phyloP scores from a whole-genome alignment of 1,140 invertebrate species.

The Ceratosolen fusciceps region DNA sequence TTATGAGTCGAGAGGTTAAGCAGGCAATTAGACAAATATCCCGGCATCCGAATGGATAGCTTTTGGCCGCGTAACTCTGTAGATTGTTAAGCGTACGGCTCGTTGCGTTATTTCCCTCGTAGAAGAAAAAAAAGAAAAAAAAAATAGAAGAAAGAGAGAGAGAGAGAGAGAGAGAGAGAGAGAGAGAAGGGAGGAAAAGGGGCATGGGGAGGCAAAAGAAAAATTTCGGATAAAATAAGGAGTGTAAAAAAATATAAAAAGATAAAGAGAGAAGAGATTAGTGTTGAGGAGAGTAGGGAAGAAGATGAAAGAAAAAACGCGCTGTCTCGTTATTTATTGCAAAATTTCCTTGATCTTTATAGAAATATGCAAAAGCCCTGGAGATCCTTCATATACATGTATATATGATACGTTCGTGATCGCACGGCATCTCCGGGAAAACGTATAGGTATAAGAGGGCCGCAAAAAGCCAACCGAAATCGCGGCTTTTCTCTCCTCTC shows the following conservation, averaged over 20 bases:
- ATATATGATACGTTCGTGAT: slow-evolving; percentile 9
- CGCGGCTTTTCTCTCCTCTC: slow-evolving; percentile 26
- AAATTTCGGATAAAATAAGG: too few species aligned
- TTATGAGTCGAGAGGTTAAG: background rate
- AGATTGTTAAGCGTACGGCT: background rate
- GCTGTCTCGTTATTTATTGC: slow-evolving; percentile 6
- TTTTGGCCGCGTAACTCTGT: background rate
- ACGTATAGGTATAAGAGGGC: slow-evolving; percentile 4
- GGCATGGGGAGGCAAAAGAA: too few species aligned
- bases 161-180: too few species aligned
- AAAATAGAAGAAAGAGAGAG: too few species aligned
- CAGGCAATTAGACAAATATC: background rate
- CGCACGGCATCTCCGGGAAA: slow-evolving; percentile 2
- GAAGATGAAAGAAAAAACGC: too few species aligned
- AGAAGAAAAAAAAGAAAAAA: too few species aligned
- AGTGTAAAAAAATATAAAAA: slow-evolving; percentile 7
- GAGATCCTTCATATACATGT: slow-evolving; percentile 12
- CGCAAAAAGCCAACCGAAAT: slow-evolving; percentile 24
- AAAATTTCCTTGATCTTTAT: slow-evolving; percentile 24
- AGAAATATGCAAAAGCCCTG: slow-evolving; percentile 25
- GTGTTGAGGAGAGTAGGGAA: too few species aligned
- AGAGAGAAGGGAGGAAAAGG: too few species aligned
- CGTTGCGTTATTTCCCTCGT: too few species aligned
- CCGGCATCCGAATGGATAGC: too few species aligned
- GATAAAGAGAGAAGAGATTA: too few species aligned